Evolutionary conservation across 2,888 invertebrate genomes (phyloP).

Genomic region (Hirudinaria manillensis): DNA sequence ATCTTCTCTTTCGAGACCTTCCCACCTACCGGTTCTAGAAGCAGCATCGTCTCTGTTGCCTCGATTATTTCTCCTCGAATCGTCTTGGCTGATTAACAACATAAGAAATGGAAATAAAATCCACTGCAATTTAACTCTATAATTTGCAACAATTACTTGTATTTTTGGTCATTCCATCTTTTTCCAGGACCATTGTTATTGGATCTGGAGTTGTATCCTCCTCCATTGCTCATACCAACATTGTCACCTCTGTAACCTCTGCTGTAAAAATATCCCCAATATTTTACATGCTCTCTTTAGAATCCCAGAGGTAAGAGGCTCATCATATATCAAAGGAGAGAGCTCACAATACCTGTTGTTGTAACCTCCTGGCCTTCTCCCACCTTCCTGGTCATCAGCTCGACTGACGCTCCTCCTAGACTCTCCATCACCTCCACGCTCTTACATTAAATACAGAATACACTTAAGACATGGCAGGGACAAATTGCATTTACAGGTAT

Average conservation of each 20-base stretch:
- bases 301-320: not conserved
- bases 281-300: not conserved
- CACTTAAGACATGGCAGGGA: not conserved
- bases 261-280: not conserved
- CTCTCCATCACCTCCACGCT: constrained; percentile 6
- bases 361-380: constrained; percentile 13
- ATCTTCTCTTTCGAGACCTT: constrained; percentile 12
- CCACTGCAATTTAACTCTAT: not conserved
- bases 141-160: not conserved
- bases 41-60: constrained; percentile 10
- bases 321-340: not conserved
- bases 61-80: not conserved
- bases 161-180: constrained; percentile 29
- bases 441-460: not conserved
- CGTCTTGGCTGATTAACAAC: constrained; percentile 8
- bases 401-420: constrained; percentile 3
- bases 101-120: not conserved
- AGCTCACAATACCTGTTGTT: constrained; percentile 4
- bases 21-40: constrained; percentile 24
- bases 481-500: not conserved
- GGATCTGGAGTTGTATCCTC: constrained; percentile 16
- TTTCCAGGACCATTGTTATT: constrained; percentile 20
- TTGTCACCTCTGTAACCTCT: constrained; percentile 26
- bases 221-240: constrained; percentile 10
- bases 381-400: not conserved